Conservation (phyloP, 2,888 invertebrate species). For the Furcula furcula region DNA sequence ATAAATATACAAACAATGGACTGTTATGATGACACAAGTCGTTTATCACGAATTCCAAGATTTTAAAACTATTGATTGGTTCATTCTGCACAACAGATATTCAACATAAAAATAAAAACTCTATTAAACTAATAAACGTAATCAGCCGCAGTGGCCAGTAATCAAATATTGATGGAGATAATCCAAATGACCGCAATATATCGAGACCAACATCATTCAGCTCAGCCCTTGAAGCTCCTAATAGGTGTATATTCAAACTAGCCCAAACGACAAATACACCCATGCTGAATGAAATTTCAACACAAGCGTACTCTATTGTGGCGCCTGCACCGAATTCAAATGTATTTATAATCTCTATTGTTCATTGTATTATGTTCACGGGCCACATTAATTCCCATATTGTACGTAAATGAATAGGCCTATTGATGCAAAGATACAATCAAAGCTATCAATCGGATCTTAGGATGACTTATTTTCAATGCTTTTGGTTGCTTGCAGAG, state of each 20-base stretch:
- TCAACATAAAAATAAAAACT: conserved; percentile 28
- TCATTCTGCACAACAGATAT: conserved; percentile 14
- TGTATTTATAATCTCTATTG: conserved; percentile 28
- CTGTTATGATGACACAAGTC: conserved; percentile 36
- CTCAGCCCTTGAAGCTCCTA: too few relatives aligned
- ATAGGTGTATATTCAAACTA: neutral
- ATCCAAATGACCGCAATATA: conserved; percentile 23
- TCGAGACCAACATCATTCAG: neutral
- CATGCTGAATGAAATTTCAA: conserved; percentile 29
- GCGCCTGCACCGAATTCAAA: conserved; percentile 24
- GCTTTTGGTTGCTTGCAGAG: conserved; percentile 24
- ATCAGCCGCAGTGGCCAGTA: conserved; percentile 31
- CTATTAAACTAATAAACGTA: conserved; percentile 27
- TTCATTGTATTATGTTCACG: conserved; percentile 26
- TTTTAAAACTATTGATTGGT: conserved; percentile 16
- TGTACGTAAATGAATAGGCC: conserved; percentile 16
- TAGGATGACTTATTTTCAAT: conserved; percentile 7
- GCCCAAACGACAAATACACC: conserved; percentile 6
- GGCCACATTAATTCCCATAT: conserved; percentile 19
- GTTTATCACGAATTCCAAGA: conserved; percentile 25
- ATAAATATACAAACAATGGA: conserved; percentile 31
- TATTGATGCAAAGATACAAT: conserved; percentile 11
- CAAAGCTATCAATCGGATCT: neutral
- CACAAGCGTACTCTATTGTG: conserved; percentile 20
- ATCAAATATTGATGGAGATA: conserved; percentile 23